phyloP scores from a whole-genome alignment of 1,140 invertebrate species.

The Formica selysi region DNA sequence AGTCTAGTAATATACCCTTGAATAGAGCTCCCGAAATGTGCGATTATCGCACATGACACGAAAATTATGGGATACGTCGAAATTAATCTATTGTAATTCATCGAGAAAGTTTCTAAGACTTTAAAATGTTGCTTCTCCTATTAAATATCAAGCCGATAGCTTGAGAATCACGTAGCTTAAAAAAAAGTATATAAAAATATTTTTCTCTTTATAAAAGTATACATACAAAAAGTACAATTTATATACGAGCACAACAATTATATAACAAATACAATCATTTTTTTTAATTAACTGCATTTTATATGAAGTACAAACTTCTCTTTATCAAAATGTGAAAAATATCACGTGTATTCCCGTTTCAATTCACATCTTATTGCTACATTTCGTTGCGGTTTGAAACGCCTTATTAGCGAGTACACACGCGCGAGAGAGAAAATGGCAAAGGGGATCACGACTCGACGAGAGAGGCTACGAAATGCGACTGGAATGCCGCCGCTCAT shows the following conservation, averaged over 20 bases:
- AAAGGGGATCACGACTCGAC: constrained; percentile 60
- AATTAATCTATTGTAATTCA: constrained; percentile 6
- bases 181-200: not conserved
- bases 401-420: not conserved
- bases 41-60: not conserved
- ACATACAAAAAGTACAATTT: not conserved
- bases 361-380: not conserved
- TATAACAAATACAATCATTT: constrained; percentile 3
- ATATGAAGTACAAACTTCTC: not conserved
- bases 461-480: constrained; percentile 71
- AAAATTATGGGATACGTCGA: not conserved
- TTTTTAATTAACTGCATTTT: constrained; percentile 26
- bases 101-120: not conserved
- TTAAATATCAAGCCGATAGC: too few species aligned
- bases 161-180: too few species aligned
- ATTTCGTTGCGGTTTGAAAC: not conserved
- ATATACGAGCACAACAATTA: not conserved
- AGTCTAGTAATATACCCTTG: constrained; percentile 42
- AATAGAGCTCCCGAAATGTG: constrained; percentile 2
- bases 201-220: not conserved
- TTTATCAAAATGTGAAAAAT: not conserved
- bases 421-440: not conserved
- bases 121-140: not conserved
- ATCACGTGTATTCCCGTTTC: not conserved
- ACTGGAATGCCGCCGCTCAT: constrained; percentile 74